Evolutionary conservation across 2,888 invertebrate species (phyloP).

Genomic region (Mylabris sibirica): DNA sequence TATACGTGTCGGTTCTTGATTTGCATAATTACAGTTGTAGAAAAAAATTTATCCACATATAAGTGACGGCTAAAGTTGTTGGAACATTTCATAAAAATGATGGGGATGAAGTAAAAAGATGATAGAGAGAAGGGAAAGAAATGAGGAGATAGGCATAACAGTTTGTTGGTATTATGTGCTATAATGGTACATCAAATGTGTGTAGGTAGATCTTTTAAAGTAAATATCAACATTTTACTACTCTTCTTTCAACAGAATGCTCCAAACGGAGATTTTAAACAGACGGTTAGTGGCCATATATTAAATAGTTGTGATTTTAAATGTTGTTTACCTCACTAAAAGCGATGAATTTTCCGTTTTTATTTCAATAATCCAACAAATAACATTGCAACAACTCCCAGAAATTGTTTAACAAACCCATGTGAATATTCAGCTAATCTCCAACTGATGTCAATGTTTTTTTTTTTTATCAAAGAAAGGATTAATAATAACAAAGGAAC

Average conservation of each 20-base stretch:
- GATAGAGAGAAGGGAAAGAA: background rate
- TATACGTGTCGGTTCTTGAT: constrained; percentile 41
- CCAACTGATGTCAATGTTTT: background rate
- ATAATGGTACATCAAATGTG: background rate
- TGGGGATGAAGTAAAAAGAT: constrained; percentile 7
- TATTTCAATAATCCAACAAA: background rate
- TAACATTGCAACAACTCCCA: background rate
- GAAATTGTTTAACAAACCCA: background rate
- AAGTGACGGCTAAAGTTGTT: background rate
- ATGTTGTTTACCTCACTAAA: constrained; percentile 1
- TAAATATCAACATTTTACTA: constrained; percentile 9
- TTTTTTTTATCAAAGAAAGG: background rate
- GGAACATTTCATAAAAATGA: background rate
- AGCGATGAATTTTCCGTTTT: background rate
- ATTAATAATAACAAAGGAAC: background rate
- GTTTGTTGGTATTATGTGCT: constrained; percentile 9
- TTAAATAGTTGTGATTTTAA: background rate
- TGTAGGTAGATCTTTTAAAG: constrained; percentile 7
- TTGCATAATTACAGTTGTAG: constrained; percentile 36
- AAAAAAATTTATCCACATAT: background rate
- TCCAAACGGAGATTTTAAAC: constrained; percentile 1
- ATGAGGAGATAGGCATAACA: background rate
- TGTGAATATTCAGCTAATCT: background rate
- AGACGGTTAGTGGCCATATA: constrained; percentile 3
- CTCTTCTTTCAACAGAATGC: constrained; percentile 4